phyloP scores from a whole-genome alignment of 2,113 vertebrate species.

The Neodontobutis hainanensis region DNA sequence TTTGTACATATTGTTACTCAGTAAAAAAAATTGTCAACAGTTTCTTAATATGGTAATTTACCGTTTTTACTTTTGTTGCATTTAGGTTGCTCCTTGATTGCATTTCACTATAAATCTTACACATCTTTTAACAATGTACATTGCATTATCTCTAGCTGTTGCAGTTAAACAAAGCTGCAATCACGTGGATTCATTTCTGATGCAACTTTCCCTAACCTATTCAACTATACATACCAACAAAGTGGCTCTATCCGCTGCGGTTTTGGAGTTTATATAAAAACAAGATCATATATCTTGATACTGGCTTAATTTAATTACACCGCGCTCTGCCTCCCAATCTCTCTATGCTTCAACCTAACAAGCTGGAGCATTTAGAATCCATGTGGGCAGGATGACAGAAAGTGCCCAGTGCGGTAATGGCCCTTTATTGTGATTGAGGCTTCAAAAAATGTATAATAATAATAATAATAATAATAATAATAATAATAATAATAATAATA shows the following conservation, averaged over 20 bases:
- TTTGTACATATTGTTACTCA: no score
- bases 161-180: slow-evolving; percentile 11
- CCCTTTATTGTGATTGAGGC: slow-evolving; percentile 68
- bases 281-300: slow-evolving; percentile 58
- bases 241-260: slow-evolving; percentile 6
- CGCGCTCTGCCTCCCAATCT: slow-evolving; percentile 33
- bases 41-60: no score
- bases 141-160: slow-evolving; percentile 22
- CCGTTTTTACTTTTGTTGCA: no score
- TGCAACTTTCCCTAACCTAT: slow-evolving; percentile 31
- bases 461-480: no score
- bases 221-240: slow-evolving; percentile 7
- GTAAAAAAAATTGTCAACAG: no score
- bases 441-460: no score
- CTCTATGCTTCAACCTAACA: slow-evolving; percentile 43
- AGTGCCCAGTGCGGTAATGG: slow-evolving; percentile 64
- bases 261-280: slow-evolving; percentile 33
- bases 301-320: slow-evolving; percentile 61
- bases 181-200: slow-evolving; percentile 35
- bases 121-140: no score
- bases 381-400: slow-evolving; percentile 23
- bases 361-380: slow-evolving; percentile 35
- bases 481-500: no score
- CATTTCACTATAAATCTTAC: no score
- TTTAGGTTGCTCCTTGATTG: no score